Conservation (phyloP, 2,888 invertebrate genomes). For the Chironomus tentans region DNA sequence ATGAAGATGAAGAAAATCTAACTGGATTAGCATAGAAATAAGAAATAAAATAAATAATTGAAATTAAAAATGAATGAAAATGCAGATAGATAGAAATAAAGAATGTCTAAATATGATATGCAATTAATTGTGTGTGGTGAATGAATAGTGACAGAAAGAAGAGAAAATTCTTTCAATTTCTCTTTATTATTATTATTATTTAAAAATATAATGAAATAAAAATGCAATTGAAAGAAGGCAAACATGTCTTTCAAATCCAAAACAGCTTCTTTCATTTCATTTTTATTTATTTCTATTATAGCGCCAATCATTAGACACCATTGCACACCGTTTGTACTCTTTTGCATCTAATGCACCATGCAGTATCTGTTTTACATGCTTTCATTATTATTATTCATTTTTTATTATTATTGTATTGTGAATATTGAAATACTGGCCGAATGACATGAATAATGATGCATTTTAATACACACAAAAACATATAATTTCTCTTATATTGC, state of each 20-base stretch:
- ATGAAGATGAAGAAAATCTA: too few relatives aligned
- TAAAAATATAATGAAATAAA: too few relatives aligned
- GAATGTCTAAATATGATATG: conserved; percentile 13
- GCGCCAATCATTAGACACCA: conserved; percentile 8
- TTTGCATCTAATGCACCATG: not conserved
- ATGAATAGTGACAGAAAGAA: not conserved
- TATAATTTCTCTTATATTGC: not conserved
- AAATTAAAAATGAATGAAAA: not conserved
- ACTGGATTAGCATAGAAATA: too few relatives aligned
- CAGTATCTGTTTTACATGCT: not conserved
- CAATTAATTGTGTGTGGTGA: conserved; percentile 8
- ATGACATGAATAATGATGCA: conserved; percentile 19
- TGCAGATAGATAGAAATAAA: not conserved
- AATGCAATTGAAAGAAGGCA: not conserved
- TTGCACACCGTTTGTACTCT: not conserved
- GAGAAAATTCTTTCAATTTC: not conserved
- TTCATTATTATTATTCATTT: not conserved
- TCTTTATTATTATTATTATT: not conserved
- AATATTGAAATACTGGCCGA: too few relatives aligned
- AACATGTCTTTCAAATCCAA: not conserved
- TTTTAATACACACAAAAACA: not conserved
- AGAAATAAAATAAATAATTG: not conserved
- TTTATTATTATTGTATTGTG: not conserved
- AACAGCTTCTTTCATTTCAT: conserved; percentile 7
- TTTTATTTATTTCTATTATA: conserved; percentile 18